Evolutionary conservation across 2,888 invertebrate species (phyloP).

Genomic region (Oeneis ivallda): DNA sequence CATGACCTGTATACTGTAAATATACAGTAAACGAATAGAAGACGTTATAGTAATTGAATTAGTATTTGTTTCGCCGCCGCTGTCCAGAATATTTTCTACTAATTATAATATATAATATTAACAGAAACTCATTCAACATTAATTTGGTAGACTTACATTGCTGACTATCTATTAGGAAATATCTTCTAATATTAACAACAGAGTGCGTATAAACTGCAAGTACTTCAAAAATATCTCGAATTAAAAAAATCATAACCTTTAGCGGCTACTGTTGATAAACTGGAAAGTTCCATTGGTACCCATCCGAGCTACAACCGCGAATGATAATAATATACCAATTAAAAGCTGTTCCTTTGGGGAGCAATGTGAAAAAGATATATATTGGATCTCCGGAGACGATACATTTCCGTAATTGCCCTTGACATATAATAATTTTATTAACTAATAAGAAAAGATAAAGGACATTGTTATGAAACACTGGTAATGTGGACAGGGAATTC

Average conservation of each 20-base stretch:
- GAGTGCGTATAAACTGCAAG: neutral
- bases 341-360: conserved; percentile 37
- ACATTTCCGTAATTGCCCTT: conserved; percentile 52
- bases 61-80: neutral
- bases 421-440: conserved; percentile 43
- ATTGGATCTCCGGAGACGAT: conserved; percentile 47
- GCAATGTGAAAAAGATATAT: conserved; percentile 25
- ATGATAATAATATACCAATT: conserved; percentile 34
- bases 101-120: neutral
- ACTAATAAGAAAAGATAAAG: conserved; percentile 28
- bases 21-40: neutral
- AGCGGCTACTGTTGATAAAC: neutral
- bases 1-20: too few relatives aligned
- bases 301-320: conserved; percentile 7
- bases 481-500: conserved; percentile 23
- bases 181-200: neutral
- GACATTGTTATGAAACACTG: conserved; percentile 18
- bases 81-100: neutral
- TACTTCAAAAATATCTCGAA: too few relatives aligned
- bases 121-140: neutral
- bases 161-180: neutral
- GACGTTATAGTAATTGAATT: neutral
- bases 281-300: conserved; percentile 23
- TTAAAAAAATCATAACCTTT: neutral
- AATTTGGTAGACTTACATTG: neutral